Evolutionary conservation across 2,113 vertebrate genomes (phyloP).

Genomic region (Pica pica): DNA sequence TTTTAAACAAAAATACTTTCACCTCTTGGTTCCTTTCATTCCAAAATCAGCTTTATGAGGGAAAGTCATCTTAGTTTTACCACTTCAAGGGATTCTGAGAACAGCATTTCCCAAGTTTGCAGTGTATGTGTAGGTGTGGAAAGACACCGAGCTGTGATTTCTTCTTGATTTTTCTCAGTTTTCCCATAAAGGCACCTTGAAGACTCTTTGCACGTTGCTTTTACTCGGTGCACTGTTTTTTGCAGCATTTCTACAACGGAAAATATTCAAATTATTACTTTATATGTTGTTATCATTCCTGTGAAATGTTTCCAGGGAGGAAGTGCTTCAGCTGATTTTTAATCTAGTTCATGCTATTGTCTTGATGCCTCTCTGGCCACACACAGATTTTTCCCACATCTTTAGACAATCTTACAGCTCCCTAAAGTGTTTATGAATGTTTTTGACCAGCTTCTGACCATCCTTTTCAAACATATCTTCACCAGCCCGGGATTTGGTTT

Average conservation of each 20-base stretch:
- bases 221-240: not conserved
- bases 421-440: not conserved
- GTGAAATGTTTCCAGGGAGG: not conserved
- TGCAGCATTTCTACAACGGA: not conserved
- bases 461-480: not conserved
- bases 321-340: not conserved
- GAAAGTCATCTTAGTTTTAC: not conserved
- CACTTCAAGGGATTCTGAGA: not conserved
- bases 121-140: not conserved
- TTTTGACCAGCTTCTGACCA: not conserved
- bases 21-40: rapidly evolving
- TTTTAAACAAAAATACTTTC: not conserved
- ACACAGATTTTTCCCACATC: not conserved
- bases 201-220: not conserved
- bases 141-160: not conserved
- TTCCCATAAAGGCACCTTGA: not conserved
- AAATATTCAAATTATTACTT: not conserved
- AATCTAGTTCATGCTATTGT: not conserved
- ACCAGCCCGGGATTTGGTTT: not conserved
- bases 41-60: not conserved
- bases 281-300: not conserved
- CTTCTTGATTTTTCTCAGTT: not conserved
- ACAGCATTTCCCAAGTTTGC: rapidly evolving
- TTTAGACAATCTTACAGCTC: not conserved
- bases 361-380: not conserved